Conservation (phyloP, 1,140 invertebrate genomes). For the Panagrolaimus sp. region DNA sequence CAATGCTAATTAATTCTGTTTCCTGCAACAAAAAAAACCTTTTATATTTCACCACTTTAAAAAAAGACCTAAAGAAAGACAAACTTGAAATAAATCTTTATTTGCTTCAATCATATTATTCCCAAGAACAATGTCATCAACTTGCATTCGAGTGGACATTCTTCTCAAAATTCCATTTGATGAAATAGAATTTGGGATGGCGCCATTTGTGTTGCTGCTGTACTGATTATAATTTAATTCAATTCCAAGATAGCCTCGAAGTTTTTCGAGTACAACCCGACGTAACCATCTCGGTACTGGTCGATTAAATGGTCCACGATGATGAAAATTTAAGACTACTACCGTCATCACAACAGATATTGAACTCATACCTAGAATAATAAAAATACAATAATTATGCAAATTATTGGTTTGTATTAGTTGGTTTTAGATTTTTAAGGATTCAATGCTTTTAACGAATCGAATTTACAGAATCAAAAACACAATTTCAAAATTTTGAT, state of each 20-base stretch:
- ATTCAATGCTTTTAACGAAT: background rate
- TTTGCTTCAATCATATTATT: conserved; percentile 8
- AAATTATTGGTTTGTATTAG: too few relatives aligned
- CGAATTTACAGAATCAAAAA: too few relatives aligned
- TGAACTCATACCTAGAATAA: conserved; percentile 61
- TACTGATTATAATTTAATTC: conserved; percentile 24
- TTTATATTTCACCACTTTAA: conserved; percentile 2
- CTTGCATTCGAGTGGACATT: background rate
- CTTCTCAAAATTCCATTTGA: background rate
- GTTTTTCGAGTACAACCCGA: conserved; percentile 54
- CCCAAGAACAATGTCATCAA: background rate
- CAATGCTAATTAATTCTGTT: conserved; percentile 25
- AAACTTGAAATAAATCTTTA: conserved; percentile 25
- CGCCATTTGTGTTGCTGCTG: background rate
- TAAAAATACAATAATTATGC: background rate
- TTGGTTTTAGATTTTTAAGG: background rate
- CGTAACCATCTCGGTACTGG: conserved; percentile 63
- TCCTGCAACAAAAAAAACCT: conserved; percentile 16
- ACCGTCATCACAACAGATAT: conserved; percentile 65
- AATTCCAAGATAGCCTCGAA: conserved; percentile 52
- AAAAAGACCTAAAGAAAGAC: conserved; percentile 16
- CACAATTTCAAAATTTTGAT: too few relatives aligned
- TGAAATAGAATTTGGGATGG: background rate
- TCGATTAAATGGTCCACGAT: conserved; percentile 63
- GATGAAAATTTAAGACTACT: conserved; percentile 65